Conservation (phyloP, 2,888 invertebrate species). For the Protonemura montana region DNA sequence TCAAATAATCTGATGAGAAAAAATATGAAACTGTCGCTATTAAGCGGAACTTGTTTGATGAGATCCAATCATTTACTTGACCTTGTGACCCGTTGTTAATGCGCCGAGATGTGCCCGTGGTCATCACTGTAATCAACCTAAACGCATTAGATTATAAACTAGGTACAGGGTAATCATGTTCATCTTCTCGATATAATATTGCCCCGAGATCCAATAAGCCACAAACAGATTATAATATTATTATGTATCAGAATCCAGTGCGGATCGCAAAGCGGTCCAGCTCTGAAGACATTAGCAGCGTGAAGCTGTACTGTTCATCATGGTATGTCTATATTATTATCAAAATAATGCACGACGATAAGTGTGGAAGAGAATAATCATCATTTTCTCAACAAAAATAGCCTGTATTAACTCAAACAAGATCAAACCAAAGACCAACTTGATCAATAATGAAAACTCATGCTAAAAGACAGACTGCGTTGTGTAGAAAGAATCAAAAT, state of each 20-base stretch:
- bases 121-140: neutral
- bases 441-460: too few relatives aligned
- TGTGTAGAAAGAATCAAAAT: too few relatives aligned
- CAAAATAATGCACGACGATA: too few relatives aligned
- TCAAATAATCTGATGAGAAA: neutral
- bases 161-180: neutral
- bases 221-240: neutral
- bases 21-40: neutral
- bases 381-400: too few relatives aligned
- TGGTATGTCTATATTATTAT: too few relatives aligned
- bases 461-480: too few relatives aligned
- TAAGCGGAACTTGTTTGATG: neutral
- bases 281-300: too few relatives aligned
- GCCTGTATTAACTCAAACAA: too few relatives aligned
- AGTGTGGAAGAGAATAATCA: too few relatives aligned
- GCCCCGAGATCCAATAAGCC: neutral
- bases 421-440: too few relatives aligned
- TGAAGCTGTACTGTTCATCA: too few relatives aligned
- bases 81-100: neutral
- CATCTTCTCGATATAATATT: neutral
- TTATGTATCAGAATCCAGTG: neutral
- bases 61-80: neutral
- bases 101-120: neutral
- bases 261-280: neutral
- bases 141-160: conserved; percentile 8